phyloP scores from a whole-genome alignment of 1,140 invertebrate genomes.

The Leptopilina clavipes region DNA sequence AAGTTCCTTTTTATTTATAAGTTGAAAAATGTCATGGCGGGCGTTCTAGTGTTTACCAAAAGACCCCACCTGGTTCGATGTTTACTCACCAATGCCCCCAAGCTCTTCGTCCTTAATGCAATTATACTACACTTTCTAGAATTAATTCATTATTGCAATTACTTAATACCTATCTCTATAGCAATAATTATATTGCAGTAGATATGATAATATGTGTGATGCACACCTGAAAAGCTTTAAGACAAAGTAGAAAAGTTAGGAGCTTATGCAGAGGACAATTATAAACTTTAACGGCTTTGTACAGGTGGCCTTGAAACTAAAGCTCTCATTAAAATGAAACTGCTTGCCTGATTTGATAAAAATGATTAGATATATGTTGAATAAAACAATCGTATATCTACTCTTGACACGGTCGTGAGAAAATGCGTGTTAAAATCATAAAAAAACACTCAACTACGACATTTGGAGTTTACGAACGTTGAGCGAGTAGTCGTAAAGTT shows the following conservation, averaged over 20 bases:
- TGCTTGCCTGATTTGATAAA: constrained; percentile 8
- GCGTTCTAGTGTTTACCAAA: constrained; percentile 9
- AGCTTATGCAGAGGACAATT: no score
- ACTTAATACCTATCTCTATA: no score
- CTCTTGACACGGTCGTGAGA: constrained; percentile 27
- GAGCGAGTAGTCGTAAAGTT: constrained; percentile 70
- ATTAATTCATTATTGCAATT: not conserved
- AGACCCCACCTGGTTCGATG: constrained; percentile 19
- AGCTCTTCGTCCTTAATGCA: not conserved
- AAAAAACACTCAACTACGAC: constrained; percentile 57
- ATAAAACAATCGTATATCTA: constrained; percentile 24
- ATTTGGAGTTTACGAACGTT: constrained; percentile 61
- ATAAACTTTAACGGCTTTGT: not conserved
- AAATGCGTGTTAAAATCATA: constrained; percentile 40
- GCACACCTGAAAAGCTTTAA: no score
- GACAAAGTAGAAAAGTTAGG: no score
- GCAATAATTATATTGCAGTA: no score
- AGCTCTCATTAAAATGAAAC: not conserved
- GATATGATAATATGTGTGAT: no score
- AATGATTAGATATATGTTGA: constrained; percentile 14
- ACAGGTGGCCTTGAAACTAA: not conserved
- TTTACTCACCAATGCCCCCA: not conserved
- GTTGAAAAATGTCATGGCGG: constrained; percentile 10
- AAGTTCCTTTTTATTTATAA: constrained; percentile 11
- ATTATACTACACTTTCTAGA: not conserved